These are phyloP conservation scores for Tetanocera ferruginea DNA, from an alignment of 2,888 invertebrate species.

Conservation along the genomic window DNA sequence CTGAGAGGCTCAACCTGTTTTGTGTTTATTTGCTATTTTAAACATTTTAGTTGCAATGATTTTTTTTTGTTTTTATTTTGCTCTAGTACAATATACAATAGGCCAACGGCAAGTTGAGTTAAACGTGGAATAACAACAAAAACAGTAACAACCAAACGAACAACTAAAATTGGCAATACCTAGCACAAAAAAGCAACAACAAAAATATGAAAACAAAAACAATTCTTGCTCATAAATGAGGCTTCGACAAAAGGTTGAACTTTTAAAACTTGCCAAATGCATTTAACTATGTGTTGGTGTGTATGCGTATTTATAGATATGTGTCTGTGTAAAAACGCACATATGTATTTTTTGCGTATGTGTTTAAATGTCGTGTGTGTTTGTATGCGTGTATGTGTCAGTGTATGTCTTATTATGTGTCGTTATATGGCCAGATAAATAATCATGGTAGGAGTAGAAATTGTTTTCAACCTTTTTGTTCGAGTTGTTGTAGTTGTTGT, in stretches of 20 bases:
- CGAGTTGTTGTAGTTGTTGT: neutral
- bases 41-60: neutral
- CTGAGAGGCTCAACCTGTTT: neutral
- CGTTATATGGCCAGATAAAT: slow-evolving; percentile 22
- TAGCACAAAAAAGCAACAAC: neutral
- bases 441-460: slow-evolving; percentile 17
- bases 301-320: slow-evolving; percentile 9
- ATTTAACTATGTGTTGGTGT: neutral
- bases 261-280: neutral
- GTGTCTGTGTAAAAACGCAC: slow-evolving; percentile 1
- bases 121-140: neutral
- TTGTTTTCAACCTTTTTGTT: neutral
- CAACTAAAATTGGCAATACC: neutral
- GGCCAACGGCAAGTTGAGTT: slow-evolving; percentile 14
- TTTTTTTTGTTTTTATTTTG: neutral
- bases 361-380: slow-evolving; percentile 7
- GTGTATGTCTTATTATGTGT: neutral
- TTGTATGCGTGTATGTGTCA: slow-evolving; percentile 3
- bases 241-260: neutral
- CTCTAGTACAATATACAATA: neutral
- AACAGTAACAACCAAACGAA: slow-evolving; percentile 17
- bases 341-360: neutral
- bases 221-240: neutral
- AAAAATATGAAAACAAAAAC: slow-evolving; percentile 19
- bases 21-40: neutral